Base-by-base conservation (phyloP, 2,797 vertebrate species). In the Intellagama lesueurii region DNA sequence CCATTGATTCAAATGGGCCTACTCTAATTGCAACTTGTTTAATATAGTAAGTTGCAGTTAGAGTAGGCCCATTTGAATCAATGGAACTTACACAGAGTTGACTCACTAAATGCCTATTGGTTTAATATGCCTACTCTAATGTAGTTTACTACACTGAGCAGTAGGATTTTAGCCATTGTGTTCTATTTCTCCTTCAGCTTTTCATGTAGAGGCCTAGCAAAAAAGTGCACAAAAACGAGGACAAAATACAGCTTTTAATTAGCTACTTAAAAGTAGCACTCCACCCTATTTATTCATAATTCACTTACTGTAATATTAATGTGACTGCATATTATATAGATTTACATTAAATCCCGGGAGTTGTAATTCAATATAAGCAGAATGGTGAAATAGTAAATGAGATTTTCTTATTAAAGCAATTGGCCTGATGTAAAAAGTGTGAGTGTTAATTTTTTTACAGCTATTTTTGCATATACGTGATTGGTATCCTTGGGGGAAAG, bases 381-480 rank as follows among this genome's bases (percentile, higher is more conserved):
- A 86, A 93, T 95, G 91, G 93, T 91, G 87, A 91, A 78, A 60
- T 90, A 87, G 0, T 75, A 83, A 94, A 91, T 70, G 92, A 87
- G 85, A 89, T 76, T 91, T 95, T 88, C 93, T 35, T 35, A 52
- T 49, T 7, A 26, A 47, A 85, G 49, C 9, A 79, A 64, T 47
- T 85, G 91, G 86, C 82, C 87, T 92, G 52, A 83, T 91, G 4
- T 76, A 89, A 93, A 95, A 85, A 85, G 26, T n/a, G 44, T 91
- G 83, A 90, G 0, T 7, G 56, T 47, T 81, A 6, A 75, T 91
- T 35, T 80, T 91, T 77, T 78, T 69, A 56, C 56, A 7, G 49
- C 40, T 86, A 35, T 40, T 89, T 56, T 66, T 87, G 77, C 83
- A 89, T 91, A 77, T 93, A 91, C 92, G 91, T 91, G 91, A 89